Conservation (phyloP, 2,797 vertebrate genomes). For the Steatocranus sp. region DNA sequence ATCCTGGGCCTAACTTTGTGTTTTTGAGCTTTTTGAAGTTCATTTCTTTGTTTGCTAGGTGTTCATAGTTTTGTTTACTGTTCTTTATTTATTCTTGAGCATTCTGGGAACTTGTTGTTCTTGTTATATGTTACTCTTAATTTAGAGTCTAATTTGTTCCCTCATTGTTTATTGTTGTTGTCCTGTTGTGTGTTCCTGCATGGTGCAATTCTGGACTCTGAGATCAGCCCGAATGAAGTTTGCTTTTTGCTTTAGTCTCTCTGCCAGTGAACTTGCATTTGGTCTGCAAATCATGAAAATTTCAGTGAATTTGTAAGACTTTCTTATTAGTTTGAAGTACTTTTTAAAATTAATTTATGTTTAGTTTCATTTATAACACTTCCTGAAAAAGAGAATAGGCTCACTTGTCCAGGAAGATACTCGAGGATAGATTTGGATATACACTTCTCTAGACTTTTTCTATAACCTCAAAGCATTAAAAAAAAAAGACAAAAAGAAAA, state of each 20-base stretch:
- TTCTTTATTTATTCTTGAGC: not conserved
- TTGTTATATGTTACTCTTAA: not conserved
- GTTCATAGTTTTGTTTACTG: not conserved
- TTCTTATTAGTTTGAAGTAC: not conserved
- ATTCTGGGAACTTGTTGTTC: not conserved
- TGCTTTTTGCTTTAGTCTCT: not conserved
- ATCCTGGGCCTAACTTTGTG: not conserved
- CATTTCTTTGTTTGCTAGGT: not conserved
- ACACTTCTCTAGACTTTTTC: not conserved
- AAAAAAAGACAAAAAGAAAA: not conserved
- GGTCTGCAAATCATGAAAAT: fast-evolving
- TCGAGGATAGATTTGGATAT: not conserved
- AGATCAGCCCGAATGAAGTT: not conserved
- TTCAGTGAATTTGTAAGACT: not conserved
- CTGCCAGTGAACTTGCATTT: not conserved
- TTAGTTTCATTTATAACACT: not conserved
- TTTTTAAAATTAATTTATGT: not conserved
- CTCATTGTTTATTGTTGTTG: not conserved
- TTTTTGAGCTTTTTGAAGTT: not conserved
- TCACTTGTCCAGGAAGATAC: not conserved
- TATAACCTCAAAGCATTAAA: not conserved
- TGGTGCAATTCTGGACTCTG: not conserved
- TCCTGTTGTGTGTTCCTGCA: not conserved
- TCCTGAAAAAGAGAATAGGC: not conserved
- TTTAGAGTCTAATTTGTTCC: not conserved